A percentile compares a stretch with the other conserved stretches of the same genome.
phyloP scores from a whole-genome alignment of 2,113 vertebrate genomes.

The Protomyctophum bolini region DNA sequence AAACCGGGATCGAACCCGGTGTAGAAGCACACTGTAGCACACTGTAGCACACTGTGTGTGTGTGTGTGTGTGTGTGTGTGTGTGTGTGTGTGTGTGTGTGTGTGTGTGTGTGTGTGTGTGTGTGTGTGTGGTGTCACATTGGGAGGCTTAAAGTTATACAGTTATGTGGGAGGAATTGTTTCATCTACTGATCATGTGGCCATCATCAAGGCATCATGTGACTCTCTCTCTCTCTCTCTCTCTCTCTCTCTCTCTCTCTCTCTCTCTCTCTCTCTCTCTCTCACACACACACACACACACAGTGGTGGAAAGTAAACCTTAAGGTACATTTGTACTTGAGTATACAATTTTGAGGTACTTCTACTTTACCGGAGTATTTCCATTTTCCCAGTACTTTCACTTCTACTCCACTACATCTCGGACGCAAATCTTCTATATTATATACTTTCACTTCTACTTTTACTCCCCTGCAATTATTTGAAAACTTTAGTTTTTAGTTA shows the following conservation, averaged over 20 bases:
- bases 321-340: not conserved
- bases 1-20: not conserved
- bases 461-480: too few relatives aligned
- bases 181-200: slow-evolving; percentile 38
- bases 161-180: not conserved
- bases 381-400: too few relatives aligned
- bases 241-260: not conserved
- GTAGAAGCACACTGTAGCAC: not conserved
- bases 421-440: too few relatives aligned
- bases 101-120: not conserved
- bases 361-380: not conserved
- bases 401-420: too few relatives aligned
- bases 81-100: too few relatives aligned
- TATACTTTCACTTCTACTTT: too few relatives aligned
- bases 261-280: not conserved
- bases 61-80: too few relatives aligned
- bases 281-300: not conserved
- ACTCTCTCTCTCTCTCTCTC: not conserved
- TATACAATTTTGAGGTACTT: too few relatives aligned
- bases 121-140: slow-evolving; percentile 64
- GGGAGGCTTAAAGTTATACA: slow-evolving; percentile 49
- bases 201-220: not conserved
- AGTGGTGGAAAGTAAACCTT: not conserved
- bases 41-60: not conserved
- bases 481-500: not conserved